Conservation (phyloP, 2,113 vertebrate genomes). For the Salvelinus fontinalis region DNA sequence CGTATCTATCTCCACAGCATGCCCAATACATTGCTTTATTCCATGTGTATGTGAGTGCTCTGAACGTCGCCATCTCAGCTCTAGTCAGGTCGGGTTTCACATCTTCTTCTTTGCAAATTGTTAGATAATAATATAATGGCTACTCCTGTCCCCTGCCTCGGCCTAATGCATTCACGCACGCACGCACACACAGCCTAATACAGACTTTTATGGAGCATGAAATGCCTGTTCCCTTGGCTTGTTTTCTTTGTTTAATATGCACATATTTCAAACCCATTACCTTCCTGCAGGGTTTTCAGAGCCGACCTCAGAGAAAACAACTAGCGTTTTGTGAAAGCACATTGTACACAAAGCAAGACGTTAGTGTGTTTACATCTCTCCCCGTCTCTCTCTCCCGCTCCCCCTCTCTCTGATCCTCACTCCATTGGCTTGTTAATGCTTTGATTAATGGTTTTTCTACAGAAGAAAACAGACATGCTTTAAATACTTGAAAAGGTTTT, state of each 20-base stretch:
- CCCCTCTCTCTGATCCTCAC: conserved; percentile 17
- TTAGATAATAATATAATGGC: conserved; percentile 34
- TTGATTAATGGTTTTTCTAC: neutral
- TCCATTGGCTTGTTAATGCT: conserved; percentile 19
- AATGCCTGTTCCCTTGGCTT: conserved; percentile 47
- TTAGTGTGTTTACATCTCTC: conserved; percentile 21
- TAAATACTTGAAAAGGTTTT: neutral
- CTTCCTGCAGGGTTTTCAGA: conserved; percentile 45
- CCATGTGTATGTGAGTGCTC: neutral
- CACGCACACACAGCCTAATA: conserved; percentile 7
- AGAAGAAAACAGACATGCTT: neutral
- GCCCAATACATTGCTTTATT: neutral
- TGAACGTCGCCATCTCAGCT: conserved; percentile 14
- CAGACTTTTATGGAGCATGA: conserved; percentile 57
- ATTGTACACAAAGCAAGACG: conserved; percentile 24
- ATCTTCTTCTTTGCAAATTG: conserved; percentile 31
- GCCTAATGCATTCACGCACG: too few species aligned
- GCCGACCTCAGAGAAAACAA: conserved; percentile 40
- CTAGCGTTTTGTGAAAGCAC: conserved; percentile 35
- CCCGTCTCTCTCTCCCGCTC: too few species aligned
- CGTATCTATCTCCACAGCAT: neutral
- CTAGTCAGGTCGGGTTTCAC: neutral
- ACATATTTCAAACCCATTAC: conserved; percentile 58
- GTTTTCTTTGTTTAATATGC: conserved; percentile 54
- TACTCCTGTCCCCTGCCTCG: conserved; percentile 17